Evolutionary conservation across 2,888 invertebrate genomes (phyloP).

Genomic region (Nysson spinosus): DNA sequence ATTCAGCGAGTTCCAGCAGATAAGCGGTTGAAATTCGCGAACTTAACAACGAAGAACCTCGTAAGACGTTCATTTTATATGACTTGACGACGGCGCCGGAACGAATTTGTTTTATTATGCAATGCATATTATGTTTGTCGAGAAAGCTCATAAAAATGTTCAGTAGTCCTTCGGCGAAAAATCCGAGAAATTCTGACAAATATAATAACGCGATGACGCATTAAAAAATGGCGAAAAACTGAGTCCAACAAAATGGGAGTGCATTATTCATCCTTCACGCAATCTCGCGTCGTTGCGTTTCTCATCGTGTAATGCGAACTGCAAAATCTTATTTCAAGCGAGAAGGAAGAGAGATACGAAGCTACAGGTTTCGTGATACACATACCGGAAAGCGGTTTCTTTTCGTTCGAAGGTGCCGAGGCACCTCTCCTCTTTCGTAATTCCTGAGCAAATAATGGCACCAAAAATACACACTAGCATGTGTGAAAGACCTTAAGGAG

Average conservation of each 20-base stretch:
- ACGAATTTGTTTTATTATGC: no score
- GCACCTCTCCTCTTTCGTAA: constrained; percentile 43
- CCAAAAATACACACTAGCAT: constrained; percentile 46
- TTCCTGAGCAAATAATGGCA: constrained; percentile 45
- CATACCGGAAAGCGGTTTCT: constrained; percentile 31
- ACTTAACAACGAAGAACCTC: background rate
- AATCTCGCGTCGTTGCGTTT: constrained; percentile 9
- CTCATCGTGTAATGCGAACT: constrained; percentile 22
- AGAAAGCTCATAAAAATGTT: no score
- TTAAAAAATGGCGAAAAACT: constrained; percentile 1
- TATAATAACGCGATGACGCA: constrained; percentile 9
- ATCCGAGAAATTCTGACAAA: background rate
- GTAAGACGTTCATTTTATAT: background rate
- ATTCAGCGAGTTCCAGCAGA: constrained; percentile 68
- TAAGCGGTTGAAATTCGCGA: constrained; percentile 38
- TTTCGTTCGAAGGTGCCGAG: constrained; percentile 24
- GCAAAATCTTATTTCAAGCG: constrained; percentile 17
- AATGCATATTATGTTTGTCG: no score
- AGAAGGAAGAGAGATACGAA: constrained; percentile 2
- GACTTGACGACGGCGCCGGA: background rate
- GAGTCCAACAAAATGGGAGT: background rate
- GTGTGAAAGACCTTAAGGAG: constrained; percentile 43
- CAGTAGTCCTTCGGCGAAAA: no score
- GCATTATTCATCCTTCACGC: constrained; percentile 31
- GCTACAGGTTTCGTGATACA: no score